Evolutionary conservation across 2,113 vertebrate genomes (phyloP).

Genomic region (Eidolon helvum): DNA sequence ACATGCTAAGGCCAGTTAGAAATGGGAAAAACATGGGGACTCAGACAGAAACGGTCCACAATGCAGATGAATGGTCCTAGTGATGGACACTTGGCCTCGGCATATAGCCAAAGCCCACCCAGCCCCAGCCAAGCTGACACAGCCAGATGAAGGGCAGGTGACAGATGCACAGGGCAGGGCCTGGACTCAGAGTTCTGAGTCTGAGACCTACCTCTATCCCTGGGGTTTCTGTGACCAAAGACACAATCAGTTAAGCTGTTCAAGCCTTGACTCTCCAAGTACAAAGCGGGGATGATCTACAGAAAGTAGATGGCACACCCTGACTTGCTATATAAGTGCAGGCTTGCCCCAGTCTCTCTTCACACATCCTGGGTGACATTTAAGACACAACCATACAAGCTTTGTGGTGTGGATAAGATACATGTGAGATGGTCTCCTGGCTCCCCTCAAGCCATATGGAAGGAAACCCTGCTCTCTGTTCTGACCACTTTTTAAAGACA

Average conservation of each 20-base stretch:
- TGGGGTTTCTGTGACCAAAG: not conserved
- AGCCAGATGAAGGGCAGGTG: not conserved
- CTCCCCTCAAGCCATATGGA: not conserved
- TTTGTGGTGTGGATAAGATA: not conserved
- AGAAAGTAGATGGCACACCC: not conserved
- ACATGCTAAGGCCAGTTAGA: not conserved
- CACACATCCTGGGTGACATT: not conserved
- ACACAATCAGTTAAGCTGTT: not conserved
- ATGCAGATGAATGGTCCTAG: rapidly evolving
- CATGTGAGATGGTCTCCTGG: rapidly evolving
- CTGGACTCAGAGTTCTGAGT: not conserved
- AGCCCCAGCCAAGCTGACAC: not conserved
- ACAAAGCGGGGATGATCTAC: not conserved
- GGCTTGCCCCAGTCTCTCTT: not conserved
- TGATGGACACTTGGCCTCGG: rapidly evolving
- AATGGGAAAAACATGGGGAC: not conserved
- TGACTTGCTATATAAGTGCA: rapidly evolving
- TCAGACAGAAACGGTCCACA: rapidly evolving
- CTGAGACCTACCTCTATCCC: not conserved
- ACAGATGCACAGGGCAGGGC: not conserved
- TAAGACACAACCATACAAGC: not conserved
- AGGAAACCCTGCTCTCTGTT: not conserved
- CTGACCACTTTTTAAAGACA: no score
- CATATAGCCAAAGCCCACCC: not conserved
- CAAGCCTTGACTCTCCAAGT: not conserved